Percentiles rank a stretch among this genome's conserved stretches.
Evolutionary conservation across 23 tunicate genomes (phyloP).

Genomic region (Ciona savignyi): DNA sequence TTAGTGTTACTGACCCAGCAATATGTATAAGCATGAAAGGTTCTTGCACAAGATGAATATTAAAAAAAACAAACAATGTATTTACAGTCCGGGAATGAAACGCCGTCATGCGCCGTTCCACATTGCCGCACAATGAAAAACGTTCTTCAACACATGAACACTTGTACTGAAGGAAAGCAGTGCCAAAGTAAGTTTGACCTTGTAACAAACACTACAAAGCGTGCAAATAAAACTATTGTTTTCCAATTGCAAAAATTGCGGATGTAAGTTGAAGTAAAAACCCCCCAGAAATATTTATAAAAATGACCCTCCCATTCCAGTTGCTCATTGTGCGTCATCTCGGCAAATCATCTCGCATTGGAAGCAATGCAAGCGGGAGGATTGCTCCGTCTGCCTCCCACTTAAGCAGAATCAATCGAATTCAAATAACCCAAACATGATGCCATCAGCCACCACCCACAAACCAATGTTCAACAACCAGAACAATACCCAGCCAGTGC

Average conservation of each 20-base stretch:
- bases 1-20: too few species aligned
- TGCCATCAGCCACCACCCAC: background rate
- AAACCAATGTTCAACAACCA: conserved; percentile 1
- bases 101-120: conserved; percentile 54
- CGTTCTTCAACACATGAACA: conserved; percentile 86
- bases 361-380: conserved; percentile 90
- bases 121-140: conserved; percentile 95
- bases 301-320: conserved; percentile 11
- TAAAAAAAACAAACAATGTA: too few species aligned
- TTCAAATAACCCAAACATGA: conserved; percentile 12
- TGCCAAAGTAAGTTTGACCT: conserved; percentile 86
- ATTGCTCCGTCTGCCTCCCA: conserved; percentile 88
- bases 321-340: conserved; percentile 96
- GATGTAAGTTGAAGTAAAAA: too few species aligned
- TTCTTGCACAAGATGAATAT: too few species aligned
- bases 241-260: too few species aligned
- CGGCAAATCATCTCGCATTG: conserved; percentile 98
- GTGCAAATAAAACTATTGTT: too few species aligned
- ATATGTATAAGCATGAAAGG: too few species aligned
- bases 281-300: background rate
- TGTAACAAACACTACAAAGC: too few species aligned
- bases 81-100: conserved; percentile 49
- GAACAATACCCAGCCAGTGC: background rate
- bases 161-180: conserved; percentile 81
- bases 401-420: conserved; percentile 49